phyloP scores from a whole-genome alignment of 2,888 invertebrate species.

The Xestia xanthographa region DNA sequence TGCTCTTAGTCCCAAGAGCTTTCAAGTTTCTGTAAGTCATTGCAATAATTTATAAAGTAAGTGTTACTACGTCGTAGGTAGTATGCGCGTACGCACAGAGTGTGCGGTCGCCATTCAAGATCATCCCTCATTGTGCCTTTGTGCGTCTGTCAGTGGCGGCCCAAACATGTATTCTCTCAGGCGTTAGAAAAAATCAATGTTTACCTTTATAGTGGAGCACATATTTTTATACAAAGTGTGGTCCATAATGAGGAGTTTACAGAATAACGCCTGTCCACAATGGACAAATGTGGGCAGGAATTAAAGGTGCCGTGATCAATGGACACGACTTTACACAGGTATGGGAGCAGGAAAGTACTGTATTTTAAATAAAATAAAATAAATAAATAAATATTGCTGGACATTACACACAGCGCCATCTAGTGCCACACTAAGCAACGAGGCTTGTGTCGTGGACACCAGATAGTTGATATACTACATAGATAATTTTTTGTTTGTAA shows the following conservation, averaged over 20 bases:
- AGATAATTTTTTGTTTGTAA: too few relatives aligned
- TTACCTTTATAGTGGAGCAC: conserved; percentile 90
- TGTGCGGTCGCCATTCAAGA: conserved; percentile 89
- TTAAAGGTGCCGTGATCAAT: conserved; percentile 86
- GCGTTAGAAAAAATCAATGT: conserved; percentile 87
- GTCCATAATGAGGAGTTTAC: conserved; percentile 89
- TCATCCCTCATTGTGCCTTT: conserved; percentile 86
- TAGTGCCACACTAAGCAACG: too few relatives aligned
- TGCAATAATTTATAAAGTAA: conserved; percentile 71
- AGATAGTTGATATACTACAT: too few relatives aligned
- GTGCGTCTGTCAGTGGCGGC: conserved; percentile 85
- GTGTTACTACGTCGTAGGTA: conserved; percentile 60
- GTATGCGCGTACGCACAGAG: conserved; percentile 79
- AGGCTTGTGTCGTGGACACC: too few relatives aligned
- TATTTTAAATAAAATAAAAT: too few relatives aligned
- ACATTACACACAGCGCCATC: too few relatives aligned
- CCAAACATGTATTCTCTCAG: conserved; percentile 89
- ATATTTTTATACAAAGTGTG: conserved; percentile 90
- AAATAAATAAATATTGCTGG: too few relatives aligned
- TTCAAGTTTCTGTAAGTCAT: conserved; percentile 61
- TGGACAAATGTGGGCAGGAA: conserved; percentile 83
- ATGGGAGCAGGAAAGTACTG: conserved; percentile 73
- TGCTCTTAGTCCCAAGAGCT: conserved; percentile 60
- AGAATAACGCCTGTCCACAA: conserved; percentile 90
- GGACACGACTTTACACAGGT: conserved; percentile 71